These are phyloP conservation scores for Patiria miniata DNA, from an alignment of 35 echinoderm and acorn worm species.

Conservation along the genomic window DNA sequence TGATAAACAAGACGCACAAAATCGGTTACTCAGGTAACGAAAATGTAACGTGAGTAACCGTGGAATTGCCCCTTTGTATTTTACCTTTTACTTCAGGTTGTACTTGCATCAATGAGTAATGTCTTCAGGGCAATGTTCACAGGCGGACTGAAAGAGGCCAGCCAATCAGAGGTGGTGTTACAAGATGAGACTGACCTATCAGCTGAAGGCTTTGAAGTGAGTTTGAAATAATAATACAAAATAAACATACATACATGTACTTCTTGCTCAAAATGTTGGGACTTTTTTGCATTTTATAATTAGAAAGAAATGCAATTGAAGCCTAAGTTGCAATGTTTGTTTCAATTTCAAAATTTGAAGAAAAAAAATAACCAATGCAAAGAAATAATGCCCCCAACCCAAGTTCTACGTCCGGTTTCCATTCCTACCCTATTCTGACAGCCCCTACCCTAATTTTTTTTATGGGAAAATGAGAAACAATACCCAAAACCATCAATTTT, in stretches of 20 bases:
- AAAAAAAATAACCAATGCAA: no score
- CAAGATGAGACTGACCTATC: slow-evolving; percentile 50
- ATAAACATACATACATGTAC: background rate
- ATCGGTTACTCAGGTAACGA: no score
- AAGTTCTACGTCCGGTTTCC: no score
- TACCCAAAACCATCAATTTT: no score
- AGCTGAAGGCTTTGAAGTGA: slow-evolving; percentile 39
- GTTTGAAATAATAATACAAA: background rate
- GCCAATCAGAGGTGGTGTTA: slow-evolving; percentile 35
- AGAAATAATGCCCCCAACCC: no score
- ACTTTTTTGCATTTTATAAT: background rate
- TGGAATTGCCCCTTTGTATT: no score
- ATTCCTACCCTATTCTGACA: no score
- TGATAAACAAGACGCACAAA: no score
- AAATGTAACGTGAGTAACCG: no score
- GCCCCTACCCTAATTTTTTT: no score
- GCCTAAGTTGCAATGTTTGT: background rate
- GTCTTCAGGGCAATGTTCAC: slow-evolving; percentile 58
- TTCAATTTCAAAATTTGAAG: background rate
- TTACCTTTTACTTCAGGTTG: background rate
- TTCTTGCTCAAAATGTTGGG: background rate
- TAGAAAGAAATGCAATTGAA: background rate
- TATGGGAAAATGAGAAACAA: no score
- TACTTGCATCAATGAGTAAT: slow-evolving; percentile 43
- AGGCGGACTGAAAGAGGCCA: slow-evolving; percentile 29